These are phyloP conservation scores for Trachurus trachurus DNA, from an alignment of 2,797 vertebrate species.

Conservation along the genomic window DNA sequence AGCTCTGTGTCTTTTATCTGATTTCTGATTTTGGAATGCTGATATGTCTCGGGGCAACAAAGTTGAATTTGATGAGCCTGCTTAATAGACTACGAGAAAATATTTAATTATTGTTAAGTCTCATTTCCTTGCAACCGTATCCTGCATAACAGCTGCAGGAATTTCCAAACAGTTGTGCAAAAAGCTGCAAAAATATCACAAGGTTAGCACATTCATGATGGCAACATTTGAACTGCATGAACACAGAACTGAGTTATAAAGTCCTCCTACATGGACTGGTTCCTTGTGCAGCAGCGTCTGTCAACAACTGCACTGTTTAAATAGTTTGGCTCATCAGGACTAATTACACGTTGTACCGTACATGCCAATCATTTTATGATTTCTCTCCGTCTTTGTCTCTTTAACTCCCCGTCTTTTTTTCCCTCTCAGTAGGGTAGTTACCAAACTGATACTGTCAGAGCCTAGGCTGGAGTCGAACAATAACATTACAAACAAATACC, in stretches of 20 bases:
- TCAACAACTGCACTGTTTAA: slow-evolving; percentile 48
- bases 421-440: slow-evolving; percentile 36
- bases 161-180: slow-evolving; percentile 10
- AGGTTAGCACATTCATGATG: neutral
- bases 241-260: slow-evolving; percentile 25
- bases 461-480: slow-evolving; percentile 35
- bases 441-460: slow-evolving; percentile 27
- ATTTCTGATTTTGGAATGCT: slow-evolving; percentile 10
- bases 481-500: slow-evolving; percentile 38
- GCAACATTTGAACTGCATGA: slow-evolving; percentile 13
- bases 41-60: neutral
- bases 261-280: slow-evolving; percentile 15
- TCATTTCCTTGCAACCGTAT: slow-evolving; percentile 3
- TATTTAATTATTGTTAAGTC: neutral
- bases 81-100: slow-evolving; percentile 2
- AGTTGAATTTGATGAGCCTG: neutral
- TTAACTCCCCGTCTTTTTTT: slow-evolving; percentile 18
- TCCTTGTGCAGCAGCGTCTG: slow-evolving; percentile 29
- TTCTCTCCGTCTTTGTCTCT: slow-evolving; percentile 15
- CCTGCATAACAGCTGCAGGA: slow-evolving; percentile 3
- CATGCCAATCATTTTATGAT: slow-evolving; percentile 45
- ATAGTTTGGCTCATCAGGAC: slow-evolving; percentile 36
- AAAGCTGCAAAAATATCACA: neutral
- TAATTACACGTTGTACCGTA: slow-evolving; percentile 53
- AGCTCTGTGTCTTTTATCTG: neutral